Conservation (phyloP, 2,797 vertebrate genomes). For the Phoxinus dragarum region DNA sequence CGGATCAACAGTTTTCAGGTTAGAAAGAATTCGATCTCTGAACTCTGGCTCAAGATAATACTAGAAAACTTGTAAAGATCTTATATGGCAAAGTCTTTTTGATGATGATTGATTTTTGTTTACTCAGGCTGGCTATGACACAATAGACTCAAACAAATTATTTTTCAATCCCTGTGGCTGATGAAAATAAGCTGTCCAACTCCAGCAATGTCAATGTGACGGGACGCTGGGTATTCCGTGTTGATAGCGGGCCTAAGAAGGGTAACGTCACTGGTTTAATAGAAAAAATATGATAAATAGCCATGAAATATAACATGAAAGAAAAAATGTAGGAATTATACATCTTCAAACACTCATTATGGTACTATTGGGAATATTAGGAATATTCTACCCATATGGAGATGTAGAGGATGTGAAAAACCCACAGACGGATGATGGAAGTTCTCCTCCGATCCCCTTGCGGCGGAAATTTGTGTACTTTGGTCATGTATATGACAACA, state of each 20-base stretch:
- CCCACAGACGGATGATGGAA: background rate
- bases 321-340: background rate
- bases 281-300: background rate
- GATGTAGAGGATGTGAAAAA: background rate
- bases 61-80: background rate
- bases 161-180: background rate
- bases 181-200: background rate
- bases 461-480: background rate
- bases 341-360: background rate
- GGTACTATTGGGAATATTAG: background rate
- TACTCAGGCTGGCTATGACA: conserved; percentile 25
- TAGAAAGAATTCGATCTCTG: background rate
- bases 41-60: background rate
- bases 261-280: background rate
- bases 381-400: conserved; percentile 11
- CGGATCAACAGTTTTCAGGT: background rate
- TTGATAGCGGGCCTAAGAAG: background rate
- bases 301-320: background rate
- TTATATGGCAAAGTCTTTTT: no score
- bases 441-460: background rate
- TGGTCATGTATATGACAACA: background rate
- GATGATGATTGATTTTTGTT: background rate
- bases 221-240: conserved; percentile 36
- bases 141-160: background rate
- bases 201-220: conserved; percentile 25